Percentiles rank a stretch among this genome's conserved stretches.
These are phyloP conservation scores for Uropetala carovei DNA, from an alignment of 2,888 invertebrate species.

Conservation along the genomic window DNA sequence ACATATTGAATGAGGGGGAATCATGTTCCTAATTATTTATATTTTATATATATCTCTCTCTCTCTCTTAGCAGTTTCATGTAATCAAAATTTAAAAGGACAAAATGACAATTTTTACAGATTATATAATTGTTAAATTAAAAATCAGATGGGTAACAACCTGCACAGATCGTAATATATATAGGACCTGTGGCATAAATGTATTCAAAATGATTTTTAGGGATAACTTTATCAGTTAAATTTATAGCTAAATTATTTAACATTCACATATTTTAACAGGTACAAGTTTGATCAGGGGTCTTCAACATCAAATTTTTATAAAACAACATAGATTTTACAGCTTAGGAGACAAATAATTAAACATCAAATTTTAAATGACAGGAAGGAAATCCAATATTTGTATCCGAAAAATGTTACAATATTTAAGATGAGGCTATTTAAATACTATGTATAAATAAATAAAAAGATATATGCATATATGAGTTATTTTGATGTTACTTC, in stretches of 20 bases:
- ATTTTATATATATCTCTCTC: background rate
- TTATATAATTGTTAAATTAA: background rate
- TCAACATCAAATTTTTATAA: background rate
- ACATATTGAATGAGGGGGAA: background rate
- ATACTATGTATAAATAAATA: too few relatives aligned
- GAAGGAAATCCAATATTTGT: too few relatives aligned
- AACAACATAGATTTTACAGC: background rate
- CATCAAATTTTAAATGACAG: too few relatives aligned
- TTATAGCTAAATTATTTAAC: conserved; percentile 5
- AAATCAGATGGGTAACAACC: background rate
- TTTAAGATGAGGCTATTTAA: too few relatives aligned
- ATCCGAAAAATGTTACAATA: too few relatives aligned
- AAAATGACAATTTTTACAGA: background rate
- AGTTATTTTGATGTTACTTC: too few relatives aligned
- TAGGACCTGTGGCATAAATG: background rate
- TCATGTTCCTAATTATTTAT: background rate
- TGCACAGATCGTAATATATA: background rate
- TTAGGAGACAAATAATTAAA: too few relatives aligned
- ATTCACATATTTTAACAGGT: conserved; percentile 33
- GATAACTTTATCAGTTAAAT: background rate
- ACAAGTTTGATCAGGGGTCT: conserved; percentile 55
- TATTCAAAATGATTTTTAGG: background rate
- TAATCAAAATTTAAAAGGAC: background rate
- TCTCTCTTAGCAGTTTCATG: background rate
- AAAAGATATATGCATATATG: too few relatives aligned